Percentiles rank a stretch among this genome's conserved stretches.
These are phyloP conservation scores for Cyprinodon brontotheroides DNA, from an alignment of 2,113 vertebrate species.

Conservation along the genomic window DNA sequence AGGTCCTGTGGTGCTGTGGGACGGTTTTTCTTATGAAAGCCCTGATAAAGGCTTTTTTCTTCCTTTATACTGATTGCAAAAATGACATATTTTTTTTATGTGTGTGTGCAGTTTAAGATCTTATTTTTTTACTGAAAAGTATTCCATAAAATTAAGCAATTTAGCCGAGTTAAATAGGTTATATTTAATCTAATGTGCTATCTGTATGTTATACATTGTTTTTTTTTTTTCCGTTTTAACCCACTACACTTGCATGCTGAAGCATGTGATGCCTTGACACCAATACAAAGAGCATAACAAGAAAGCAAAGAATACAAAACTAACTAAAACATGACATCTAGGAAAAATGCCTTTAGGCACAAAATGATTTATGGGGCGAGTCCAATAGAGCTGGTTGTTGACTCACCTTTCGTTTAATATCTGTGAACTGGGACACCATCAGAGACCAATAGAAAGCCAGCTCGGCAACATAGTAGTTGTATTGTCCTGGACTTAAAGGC, in stretches of 20 bases:
- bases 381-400: conserved; percentile 1
- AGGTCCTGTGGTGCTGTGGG: background rate
- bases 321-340: background rate
- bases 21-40: background rate
- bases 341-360: background rate
- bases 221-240: background rate
- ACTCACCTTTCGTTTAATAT: conserved; percentile 95
- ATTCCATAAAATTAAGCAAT: background rate
- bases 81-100: background rate
- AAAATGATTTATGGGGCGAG: background rate
- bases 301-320: background rate
- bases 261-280: background rate
- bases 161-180: background rate
- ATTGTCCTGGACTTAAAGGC: conserved; percentile 85
- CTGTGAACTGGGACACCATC: conserved; percentile 93
- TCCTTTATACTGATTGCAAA: background rate
- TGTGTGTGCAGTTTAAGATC: background rate
- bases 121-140: background rate
- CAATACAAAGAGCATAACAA: background rate
- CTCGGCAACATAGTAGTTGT: conserved; percentile 90
- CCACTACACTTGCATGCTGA: background rate
- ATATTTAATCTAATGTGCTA: background rate
- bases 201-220: background rate
- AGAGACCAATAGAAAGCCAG: conserved; percentile 93
- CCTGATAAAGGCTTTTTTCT: no score